A percentile compares a stretch with the other conserved stretches of the same genome.
These are phyloP conservation scores for Falco naumanni DNA, from an alignment of 2,797 vertebrate species.

Conservation along the genomic window DNA sequence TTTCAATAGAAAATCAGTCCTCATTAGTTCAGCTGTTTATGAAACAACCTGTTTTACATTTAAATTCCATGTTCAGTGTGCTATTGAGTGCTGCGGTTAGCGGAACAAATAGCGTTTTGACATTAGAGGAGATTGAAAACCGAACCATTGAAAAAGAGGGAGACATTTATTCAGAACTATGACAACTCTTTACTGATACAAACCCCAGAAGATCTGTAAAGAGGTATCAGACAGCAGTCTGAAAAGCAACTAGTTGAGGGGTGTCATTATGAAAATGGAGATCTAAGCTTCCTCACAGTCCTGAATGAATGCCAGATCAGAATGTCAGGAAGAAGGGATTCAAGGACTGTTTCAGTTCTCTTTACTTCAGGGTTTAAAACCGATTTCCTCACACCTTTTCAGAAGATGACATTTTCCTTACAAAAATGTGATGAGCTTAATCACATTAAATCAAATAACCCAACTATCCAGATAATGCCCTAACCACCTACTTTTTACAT, in stretches of 20 bases:
- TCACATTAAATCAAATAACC: neutral
- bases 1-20: slow-evolving; percentile 64
- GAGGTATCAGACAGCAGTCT: slow-evolving; percentile 20
- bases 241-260: neutral
- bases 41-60: slow-evolving; percentile 60
- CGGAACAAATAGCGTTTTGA: slow-evolving; percentile 50
- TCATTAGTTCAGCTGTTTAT: slow-evolving; percentile 64
- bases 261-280: neutral
- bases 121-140: slow-evolving; percentile 27
- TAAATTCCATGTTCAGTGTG: slow-evolving; percentile 42
- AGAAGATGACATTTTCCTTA: neutral
- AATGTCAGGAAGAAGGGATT: neutral
- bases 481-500: neutral
- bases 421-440: neutral
- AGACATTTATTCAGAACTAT: slow-evolving; percentile 44
- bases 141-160: neutral
- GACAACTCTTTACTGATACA: slow-evolving; percentile 21
- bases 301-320: neutral
- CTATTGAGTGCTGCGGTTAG: slow-evolving; percentile 13
- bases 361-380: neutral
- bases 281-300: neutral
- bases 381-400: neutral
- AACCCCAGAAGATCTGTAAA: slow-evolving; percentile 12
- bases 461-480: neutral
- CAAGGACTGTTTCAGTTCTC: neutral